Percentiles rank a stretch among this genome's conserved stretches.
Evolutionary conservation across 2,113 vertebrate species (phyloP).

Genomic region (Suricata suricatta): DNA sequence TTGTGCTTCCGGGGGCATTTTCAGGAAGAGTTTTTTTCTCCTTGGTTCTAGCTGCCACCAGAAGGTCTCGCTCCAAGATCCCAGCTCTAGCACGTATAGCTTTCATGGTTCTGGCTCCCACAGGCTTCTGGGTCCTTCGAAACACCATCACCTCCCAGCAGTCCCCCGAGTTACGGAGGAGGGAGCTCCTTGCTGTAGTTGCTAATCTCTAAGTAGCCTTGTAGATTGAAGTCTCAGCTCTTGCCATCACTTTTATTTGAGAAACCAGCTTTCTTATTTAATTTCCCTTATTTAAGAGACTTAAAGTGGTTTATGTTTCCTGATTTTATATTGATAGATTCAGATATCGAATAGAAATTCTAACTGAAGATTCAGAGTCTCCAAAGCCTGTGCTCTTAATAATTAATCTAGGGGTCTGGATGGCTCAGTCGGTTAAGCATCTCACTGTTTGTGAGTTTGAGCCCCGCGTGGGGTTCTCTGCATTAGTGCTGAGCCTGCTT

Average conservation of each 20-base stretch:
- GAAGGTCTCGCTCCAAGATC: neutral
- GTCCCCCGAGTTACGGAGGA: neutral
- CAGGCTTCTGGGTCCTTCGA: neutral
- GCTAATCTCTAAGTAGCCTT: neutral
- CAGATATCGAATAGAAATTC: neutral
- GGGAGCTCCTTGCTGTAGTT: neutral
- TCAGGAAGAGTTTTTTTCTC: neutral
- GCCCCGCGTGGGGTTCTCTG: too few species aligned
- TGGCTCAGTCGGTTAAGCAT: too few species aligned
- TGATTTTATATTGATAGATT: neutral
- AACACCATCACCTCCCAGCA: neutral
- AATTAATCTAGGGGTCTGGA: neutral
- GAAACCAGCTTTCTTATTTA: neutral
- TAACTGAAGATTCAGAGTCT: conserved; percentile 9
- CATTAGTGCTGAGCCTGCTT: too few species aligned
- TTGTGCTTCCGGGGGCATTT: neutral
- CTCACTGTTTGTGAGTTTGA: too few species aligned
- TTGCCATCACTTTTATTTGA: neutral
- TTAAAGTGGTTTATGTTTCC: neutral
- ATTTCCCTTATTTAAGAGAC: neutral
- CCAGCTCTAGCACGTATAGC: neutral
- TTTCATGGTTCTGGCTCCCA: neutral
- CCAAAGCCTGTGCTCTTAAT: neutral
- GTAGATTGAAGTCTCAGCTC: neutral
- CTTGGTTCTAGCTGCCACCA: neutral